Evolutionary conservation across 2,888 invertebrate genomes (phyloP), one percentile per base, ranked within the genome.

Genomic region (Chorisops tibialis): DNA sequence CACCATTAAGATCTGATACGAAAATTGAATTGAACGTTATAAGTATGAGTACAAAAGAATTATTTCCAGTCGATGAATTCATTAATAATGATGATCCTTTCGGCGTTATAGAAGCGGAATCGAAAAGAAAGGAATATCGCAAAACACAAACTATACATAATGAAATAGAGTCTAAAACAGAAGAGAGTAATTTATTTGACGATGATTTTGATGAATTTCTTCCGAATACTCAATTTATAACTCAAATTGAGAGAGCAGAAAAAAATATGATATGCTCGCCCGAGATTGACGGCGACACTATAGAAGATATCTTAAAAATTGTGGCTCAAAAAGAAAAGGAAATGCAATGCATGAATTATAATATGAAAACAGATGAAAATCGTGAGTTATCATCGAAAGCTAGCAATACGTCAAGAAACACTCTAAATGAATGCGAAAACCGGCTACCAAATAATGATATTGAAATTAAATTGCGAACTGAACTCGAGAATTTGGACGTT

Each of bases 401-500:
- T n/a, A n/a, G n/a, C n/a, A n/a, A n/a, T n/a, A n/a, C n/a, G n/a
- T n/a, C n/a, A n/a, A n/a, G n/a, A n/a, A n/a, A n/a, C n/a, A n/a
- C n/a, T n/a, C n/a, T n/a, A n/a, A n/a, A n/a, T n/a, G n/a, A n/a
- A n/a, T n/a, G n/a, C n/a, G n/a, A n/a, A n/a, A n/a, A n/a, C n/a
- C n/a, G n/a, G n/a, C n/a, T n/a, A n/a, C n/a, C n/a, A n/a, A n/a
- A n/a, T n/a, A n/a, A n/a, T n/a, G 35, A 21, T 22, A 11, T 38
- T 21, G 52, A 51, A 39, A 37, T 12, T 14, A 51, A 6, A 7
- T 51, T 61, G 0, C 63, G 67, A 47, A 58, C 51, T 2, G 66
- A 65, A 51, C 69, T 80, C 63, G 74, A 73, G 58, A 77, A 78
- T 70, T 78, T 82, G 37, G 80, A 81, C 58, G 71, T 81, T 43